Evolutionary conservation across 1,140 invertebrate genomes (phyloP), one percentile per base, ranked within the genome.

Genomic region (Conopomorpha cramerella): DNA sequence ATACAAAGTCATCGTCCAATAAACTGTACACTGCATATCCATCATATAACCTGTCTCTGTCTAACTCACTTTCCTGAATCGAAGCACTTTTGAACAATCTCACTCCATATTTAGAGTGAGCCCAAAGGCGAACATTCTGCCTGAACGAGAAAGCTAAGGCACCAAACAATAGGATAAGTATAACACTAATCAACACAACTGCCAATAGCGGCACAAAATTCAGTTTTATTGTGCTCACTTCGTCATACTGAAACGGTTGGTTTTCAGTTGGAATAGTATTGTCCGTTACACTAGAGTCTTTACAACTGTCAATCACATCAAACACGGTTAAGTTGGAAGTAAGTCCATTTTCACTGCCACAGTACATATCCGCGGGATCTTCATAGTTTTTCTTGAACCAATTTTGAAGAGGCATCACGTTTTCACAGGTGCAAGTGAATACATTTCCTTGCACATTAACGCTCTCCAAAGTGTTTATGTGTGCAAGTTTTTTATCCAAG

Each of bases 11-110:
- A 47, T 92, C 87, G 66, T 95, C 92, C 45, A 91, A 84, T 38
- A 89, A 85, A 68, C 89, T 91, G 79, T 95, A 94, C n/a, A 92
- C 86, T 53, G 93, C 81, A 67, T 93, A 95, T 18, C 90, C 91
- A 65, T 95, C 92, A 68, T 91, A 93, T 10, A 91, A 74, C 40
- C 88, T 83, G 54, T 90, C 88, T 43, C 89, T 85, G 58, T 92
- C 89, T 41, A 79, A 48, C 51, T 87, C 85, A 60, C 83, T 84
- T 39, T 86, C 84, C 46, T 86, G 84, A 39, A 77, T 72, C 44
- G 89, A 89, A 7, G 85, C 84, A 11, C 86, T 86, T 28, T 88
- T 87, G 39, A 91, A 81, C n/a, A 94, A 67, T 29, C 89, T 78
- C 0, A 91, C 79, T 2, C 88, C 88, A 56, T 89, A 90, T 45